Evolutionary conservation across 2,888 invertebrate genomes (phyloP).

Genomic region (Rhamphomyia laevipes): DNA sequence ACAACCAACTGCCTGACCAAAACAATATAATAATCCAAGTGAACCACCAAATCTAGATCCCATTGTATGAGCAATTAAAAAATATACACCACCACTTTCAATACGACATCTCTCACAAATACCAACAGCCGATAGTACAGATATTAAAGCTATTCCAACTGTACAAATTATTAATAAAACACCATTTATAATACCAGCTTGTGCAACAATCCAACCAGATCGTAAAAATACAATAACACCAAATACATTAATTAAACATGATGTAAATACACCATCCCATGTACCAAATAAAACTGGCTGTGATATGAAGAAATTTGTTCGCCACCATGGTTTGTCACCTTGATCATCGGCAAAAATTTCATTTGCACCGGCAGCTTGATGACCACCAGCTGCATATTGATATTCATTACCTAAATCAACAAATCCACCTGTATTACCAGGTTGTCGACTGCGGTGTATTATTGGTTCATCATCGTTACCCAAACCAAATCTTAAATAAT

Average conservation of each 20-base stretch:
- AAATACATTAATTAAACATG: slow-evolving; percentile 94
- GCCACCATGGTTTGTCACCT: slow-evolving; percentile 62
- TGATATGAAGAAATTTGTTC: slow-evolving; percentile 90
- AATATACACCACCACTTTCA: slow-evolving; percentile 96
- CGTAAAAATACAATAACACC: slow-evolving; percentile 96
- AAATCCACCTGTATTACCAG: slow-evolving; percentile 60
- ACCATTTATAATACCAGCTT: slow-evolving; percentile 73
- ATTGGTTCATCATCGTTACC: slow-evolving; percentile 34
- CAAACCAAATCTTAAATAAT: slow-evolving; percentile 28
- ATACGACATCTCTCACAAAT: slow-evolving; percentile 91
- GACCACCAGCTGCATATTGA: slow-evolving; percentile 67
- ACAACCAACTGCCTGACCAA: slow-evolving; percentile 94
- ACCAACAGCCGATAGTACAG: slow-evolving; percentile 89
- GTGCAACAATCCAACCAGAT: slow-evolving; percentile 95
- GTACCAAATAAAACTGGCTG: slow-evolving; percentile 93
- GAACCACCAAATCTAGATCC: slow-evolving; percentile 90
- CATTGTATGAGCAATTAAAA: slow-evolving; percentile 84
- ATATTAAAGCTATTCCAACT: slow-evolving; percentile 81
- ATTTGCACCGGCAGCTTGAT: slow-evolving; percentile 76
- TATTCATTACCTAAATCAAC: slow-evolving; percentile 64
- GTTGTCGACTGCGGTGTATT: slow-evolving; percentile 42
- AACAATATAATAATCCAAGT: slow-evolving; percentile 86
- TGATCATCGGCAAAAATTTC: slow-evolving; percentile 87
- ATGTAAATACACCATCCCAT: slow-evolving; percentile 93
- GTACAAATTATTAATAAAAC: slow-evolving; percentile 70